phyloP scores from a whole-genome alignment of 2,797 vertebrate species.

The Cyclura pinguis region DNA sequence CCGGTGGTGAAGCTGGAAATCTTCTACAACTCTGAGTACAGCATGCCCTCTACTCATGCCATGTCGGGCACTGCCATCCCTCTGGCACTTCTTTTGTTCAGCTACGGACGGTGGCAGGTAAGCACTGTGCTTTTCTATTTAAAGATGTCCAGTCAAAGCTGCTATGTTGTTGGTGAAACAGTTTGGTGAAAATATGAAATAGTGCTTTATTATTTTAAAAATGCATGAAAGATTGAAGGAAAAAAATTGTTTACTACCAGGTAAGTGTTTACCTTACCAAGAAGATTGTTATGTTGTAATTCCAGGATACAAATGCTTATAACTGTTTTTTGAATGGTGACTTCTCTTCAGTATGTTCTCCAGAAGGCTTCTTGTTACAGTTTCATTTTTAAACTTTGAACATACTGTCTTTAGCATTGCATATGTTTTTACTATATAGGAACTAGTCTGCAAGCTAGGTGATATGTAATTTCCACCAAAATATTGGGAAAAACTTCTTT shows the following conservation, averaged over 20 bases:
- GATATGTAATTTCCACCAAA: background rate
- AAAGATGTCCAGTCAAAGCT: background rate
- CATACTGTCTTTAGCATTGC: background rate
- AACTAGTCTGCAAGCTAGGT: slow-evolving; percentile 24
- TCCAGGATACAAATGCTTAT: background rate
- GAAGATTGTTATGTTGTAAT: background rate
- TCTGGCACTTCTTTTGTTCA: slow-evolving; percentile 89
- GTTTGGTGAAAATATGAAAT: background rate
- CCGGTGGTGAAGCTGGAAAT: slow-evolving; percentile 96
- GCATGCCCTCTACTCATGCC: slow-evolving; percentile 98
- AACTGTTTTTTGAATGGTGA: background rate
- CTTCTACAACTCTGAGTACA: slow-evolving; percentile 98
- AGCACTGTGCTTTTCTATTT: background rate
- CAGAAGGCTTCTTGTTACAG: background rate
- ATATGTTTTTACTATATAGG: slow-evolving; percentile 13
- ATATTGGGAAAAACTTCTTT: too few relatives aligned
- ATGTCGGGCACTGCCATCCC: slow-evolving; percentile 98
- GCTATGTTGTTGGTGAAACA: background rate
- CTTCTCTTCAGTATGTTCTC: background rate
- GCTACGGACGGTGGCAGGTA: slow-evolving; percentile 94
- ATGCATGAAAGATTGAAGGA: background rate
- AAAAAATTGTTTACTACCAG: background rate
- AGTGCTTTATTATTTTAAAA: background rate
- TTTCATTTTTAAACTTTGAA: slow-evolving; percentile 6
- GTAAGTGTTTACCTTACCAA: background rate